Conservation (phyloP, 2,113 vertebrate genomes). For the Ptilonorhynchus violaceus region DNA sequence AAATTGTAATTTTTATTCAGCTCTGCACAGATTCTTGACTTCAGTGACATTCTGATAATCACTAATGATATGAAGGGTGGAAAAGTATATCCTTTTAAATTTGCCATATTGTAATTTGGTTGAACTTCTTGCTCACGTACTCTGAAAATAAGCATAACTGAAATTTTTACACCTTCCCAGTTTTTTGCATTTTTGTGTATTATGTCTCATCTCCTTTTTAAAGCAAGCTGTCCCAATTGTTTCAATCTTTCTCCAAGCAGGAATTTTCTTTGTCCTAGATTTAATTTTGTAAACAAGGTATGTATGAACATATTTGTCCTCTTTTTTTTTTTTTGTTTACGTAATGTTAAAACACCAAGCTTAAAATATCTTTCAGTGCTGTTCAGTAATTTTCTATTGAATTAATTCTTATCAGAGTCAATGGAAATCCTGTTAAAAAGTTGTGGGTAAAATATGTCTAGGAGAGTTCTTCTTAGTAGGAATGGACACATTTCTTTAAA, state of each 20-base stretch:
- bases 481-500: background rate
- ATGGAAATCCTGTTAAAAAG: background rate
- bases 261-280: background rate
- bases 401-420: background rate
- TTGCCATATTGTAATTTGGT: background rate
- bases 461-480: background rate
- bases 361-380: background rate
- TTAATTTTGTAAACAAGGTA: background rate
- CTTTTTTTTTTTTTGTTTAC: background rate
- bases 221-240: background rate
- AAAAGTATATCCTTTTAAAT: background rate
- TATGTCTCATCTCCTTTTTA: background rate
- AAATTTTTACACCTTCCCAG: background rate
- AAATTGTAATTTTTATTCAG: background rate
- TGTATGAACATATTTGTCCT: background rate
- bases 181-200: background rate
- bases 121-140: background rate
- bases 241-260: background rate
- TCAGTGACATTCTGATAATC: background rate
- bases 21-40: background rate
- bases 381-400: background rate
- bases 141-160: background rate
- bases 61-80: background rate
- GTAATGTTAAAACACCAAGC: background rate
- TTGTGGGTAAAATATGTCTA: background rate